Evolutionary conservation across 2,888 invertebrate species (phyloP), one percentile per base, ranked within the genome.

Genomic region (Gerris lacustris): DNA sequence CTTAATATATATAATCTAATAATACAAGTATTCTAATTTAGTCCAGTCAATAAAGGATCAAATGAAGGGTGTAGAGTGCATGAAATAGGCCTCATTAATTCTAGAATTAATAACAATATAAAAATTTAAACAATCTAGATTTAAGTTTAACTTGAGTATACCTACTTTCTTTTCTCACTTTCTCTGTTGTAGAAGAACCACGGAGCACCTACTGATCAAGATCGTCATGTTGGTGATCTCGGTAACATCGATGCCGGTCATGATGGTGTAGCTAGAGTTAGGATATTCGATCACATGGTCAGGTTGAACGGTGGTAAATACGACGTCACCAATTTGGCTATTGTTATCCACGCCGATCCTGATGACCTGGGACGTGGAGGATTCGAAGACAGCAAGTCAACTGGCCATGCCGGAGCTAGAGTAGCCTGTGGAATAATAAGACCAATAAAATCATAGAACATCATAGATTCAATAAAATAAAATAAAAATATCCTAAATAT

Each of bases 171-270:
- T 31, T 31, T 31, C 4, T 31, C 31, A 2, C 31, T 55, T 5
- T 55, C 5, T 55, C 15, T 15, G 11, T 55, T 55, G 9, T 79
- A 91, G 91, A 83, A 86, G 76, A 82, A 83, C 15, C 94, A 94
- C 79, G 93, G 92, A 7, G 89, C 86, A 18, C 92, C 89, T 0
- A 78, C 81, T 5, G 89, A 88, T 76, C 79, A 81, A 6, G 83
- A 84, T 62, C 87, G 92, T 67, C 94, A 94, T 79, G 89, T 89
- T 1, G 94, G 94, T 5, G 94, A 94, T 80, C 83, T 94, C 69
- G 94, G 94, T 44, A 94, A 94, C 80, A 82, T 94, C 67, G 79
- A 81, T n/a, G 89, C 90, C 43, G 83, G 86, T 77, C 79, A 78
- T 0, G 77, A 81, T 45, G 86, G 86, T 6, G 78, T 82, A n/a